Evolutionary conservation across 1,140 invertebrate species (phyloP).

Genomic region (Drosophila repletoides): DNA sequence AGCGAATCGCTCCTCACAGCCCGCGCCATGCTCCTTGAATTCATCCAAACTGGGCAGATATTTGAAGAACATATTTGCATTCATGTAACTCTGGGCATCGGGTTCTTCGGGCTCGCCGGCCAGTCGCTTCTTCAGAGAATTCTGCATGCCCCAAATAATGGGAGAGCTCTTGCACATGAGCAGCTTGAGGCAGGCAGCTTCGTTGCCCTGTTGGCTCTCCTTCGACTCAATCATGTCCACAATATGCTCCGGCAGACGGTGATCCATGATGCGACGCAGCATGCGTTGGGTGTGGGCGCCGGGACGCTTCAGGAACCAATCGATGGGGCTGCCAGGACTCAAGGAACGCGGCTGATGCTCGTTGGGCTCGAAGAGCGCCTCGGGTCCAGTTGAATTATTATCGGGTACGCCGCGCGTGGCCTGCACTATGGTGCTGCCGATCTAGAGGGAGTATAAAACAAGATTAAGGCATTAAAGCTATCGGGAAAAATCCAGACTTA

Average conservation of each 20-base stretch:
- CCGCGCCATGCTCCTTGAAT: slow-evolving; percentile 85
- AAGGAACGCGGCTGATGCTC: slow-evolving; percentile 60
- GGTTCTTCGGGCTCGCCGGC: slow-evolving; percentile 37
- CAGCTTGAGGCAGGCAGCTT: slow-evolving; percentile 87
- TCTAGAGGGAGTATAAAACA: slow-evolving; percentile 27
- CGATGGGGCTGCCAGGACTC: slow-evolving; percentile 80
- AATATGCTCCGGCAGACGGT: slow-evolving; percentile 84
- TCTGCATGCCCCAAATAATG: slow-evolving; percentile 89
- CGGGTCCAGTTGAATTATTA: slow-evolving; percentile 39
- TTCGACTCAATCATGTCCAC: slow-evolving; percentile 85
- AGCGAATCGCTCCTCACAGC: slow-evolving; percentile 86
- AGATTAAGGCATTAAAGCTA: background rate
- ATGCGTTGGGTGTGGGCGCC: slow-evolving; percentile 84
- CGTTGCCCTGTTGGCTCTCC: slow-evolving; percentile 79
- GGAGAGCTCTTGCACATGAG: slow-evolving; percentile 90
- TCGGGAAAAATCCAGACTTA: slow-evolving; percentile 74
- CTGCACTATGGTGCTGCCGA: slow-evolving; percentile 63
- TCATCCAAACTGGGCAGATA: slow-evolving; percentile 86
- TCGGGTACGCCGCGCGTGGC: slow-evolving; percentile 23
- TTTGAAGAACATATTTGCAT: slow-evolving; percentile 83
- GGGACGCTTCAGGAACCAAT: slow-evolving; percentile 83
- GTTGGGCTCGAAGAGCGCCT: slow-evolving; percentile 52
- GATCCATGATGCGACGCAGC: slow-evolving; percentile 84
- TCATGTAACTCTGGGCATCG: slow-evolving; percentile 65
- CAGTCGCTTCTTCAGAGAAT: slow-evolving; percentile 83